These are phyloP conservation scores for Tenthredo distinguenda DNA, from an alignment of 2,888 invertebrate species.

Conservation along the genomic window DNA sequence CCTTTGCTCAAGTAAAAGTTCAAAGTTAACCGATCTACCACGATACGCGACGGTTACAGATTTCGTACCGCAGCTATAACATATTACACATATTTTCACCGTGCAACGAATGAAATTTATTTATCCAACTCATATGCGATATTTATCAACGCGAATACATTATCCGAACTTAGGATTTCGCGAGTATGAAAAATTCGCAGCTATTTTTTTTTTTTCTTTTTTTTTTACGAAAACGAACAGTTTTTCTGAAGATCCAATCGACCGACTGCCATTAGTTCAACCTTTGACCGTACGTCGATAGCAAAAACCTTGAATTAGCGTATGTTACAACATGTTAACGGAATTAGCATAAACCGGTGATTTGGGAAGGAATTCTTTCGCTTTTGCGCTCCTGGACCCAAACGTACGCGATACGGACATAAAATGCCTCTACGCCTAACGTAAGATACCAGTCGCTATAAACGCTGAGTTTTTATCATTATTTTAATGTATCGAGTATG, in stretches of 20 bases:
- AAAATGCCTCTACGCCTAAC: too few species aligned
- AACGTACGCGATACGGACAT: background rate
- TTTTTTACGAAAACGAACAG: background rate
- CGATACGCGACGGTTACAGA: background rate
- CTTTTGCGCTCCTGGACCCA: background rate
- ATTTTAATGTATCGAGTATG: slow-evolving; percentile 7
- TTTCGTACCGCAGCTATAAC: background rate
- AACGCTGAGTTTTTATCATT: slow-evolving; percentile 24
- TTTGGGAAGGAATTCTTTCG: slow-evolving; percentile 16
- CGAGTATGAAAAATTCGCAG: background rate
- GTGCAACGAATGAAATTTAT: slow-evolving; percentile 22
- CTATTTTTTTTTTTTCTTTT: too few species aligned
- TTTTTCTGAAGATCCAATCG: background rate
- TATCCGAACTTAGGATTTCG: background rate
- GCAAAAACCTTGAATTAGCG: slow-evolving; percentile 8
- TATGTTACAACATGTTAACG: background rate
- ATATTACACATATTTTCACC: background rate
- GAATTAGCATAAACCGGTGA: slow-evolving; percentile 29
- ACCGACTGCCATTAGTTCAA: background rate
- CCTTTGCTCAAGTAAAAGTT: slow-evolving; percentile 63
- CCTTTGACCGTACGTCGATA: slow-evolving; percentile 24
- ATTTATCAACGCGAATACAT: background rate
- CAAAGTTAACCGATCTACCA: slow-evolving; percentile 25
- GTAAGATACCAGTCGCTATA: background rate
- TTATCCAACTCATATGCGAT: slow-evolving; percentile 15